Evolutionary conservation across 2,113 vertebrate genomes (phyloP).

Genomic region (Leucoraja erinaceus): DNA sequence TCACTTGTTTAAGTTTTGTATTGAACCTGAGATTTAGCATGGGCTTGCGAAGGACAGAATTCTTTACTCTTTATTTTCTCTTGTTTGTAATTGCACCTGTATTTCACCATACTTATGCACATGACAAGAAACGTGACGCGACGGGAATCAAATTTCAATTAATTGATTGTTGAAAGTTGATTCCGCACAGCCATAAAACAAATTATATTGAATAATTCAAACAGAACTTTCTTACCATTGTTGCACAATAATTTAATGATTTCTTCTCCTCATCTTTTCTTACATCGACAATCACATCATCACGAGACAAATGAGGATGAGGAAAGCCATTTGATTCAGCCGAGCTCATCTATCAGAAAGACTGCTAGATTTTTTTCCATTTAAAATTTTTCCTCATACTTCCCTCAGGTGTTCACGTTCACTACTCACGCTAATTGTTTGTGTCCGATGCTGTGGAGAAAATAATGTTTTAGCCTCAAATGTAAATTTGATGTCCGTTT

Average conservation of each 20-base stretch:
- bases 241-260: not conserved
- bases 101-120: no score
- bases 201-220: not conserved
- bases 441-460: not conserved
- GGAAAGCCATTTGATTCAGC: not conserved
- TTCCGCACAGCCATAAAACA: no score
- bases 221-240: not conserved
- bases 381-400: not conserved
- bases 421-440: not conserved
- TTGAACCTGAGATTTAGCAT: not conserved
- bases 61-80: not conserved
- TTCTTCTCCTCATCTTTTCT: not conserved
- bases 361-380: not conserved
- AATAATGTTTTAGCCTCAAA: not conserved
- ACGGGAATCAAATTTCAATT: not conserved
- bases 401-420: not conserved
- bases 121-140: no score
- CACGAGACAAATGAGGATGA: slow-evolving; percentile 8
- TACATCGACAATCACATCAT: not conserved
- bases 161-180: no score
- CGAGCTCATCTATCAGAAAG: not conserved
- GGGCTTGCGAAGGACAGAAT: not conserved
- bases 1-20: not conserved
- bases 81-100: not conserved
- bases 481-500: not conserved